Conservation (phyloP, 2,113 vertebrate genomes). For the Sinocyclocheilus grahami region DNA sequence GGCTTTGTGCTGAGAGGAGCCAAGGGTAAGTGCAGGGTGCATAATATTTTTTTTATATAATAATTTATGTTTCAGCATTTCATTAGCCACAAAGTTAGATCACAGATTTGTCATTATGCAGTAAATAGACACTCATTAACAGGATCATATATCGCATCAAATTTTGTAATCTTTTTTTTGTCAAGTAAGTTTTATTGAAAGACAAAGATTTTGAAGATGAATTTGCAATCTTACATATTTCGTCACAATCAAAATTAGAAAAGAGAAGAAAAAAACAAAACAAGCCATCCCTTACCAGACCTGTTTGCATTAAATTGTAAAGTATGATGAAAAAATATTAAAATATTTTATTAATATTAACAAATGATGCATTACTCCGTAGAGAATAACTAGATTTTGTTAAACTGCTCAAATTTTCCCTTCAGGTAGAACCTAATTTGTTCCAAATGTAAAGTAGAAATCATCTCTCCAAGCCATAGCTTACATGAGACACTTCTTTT, state of each 20-base stretch:
- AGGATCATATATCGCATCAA: neutral
- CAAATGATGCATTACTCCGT: no score
- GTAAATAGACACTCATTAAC: neutral
- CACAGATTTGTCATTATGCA: neutral
- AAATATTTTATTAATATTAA: neutral
- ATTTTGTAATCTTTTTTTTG: neutral
- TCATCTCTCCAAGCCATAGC: neutral
- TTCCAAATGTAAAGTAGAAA: neutral
- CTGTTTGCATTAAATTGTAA: neutral
- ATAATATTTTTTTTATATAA: neutral
- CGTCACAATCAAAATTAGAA: no score
- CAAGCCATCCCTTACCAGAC: neutral
- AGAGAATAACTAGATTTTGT: neutral
- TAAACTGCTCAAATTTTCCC: neutral
- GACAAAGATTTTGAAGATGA: no score
- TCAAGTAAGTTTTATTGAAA: no score
- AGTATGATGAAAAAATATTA: neutral
- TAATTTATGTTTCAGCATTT: neutral
- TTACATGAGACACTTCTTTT: no score
- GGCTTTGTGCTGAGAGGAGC: slow-evolving; percentile 92
- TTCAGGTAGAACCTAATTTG: neutral
- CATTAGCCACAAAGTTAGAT: neutral
- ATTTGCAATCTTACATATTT: no score
- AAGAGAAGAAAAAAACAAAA: neutral
- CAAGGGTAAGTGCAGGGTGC: slow-evolving; percentile 80